Evolutionary conservation across 2,888 invertebrate species (phyloP), one percentile per base, ranked within the genome.

Genomic region (Leptopilina syphax): DNA sequence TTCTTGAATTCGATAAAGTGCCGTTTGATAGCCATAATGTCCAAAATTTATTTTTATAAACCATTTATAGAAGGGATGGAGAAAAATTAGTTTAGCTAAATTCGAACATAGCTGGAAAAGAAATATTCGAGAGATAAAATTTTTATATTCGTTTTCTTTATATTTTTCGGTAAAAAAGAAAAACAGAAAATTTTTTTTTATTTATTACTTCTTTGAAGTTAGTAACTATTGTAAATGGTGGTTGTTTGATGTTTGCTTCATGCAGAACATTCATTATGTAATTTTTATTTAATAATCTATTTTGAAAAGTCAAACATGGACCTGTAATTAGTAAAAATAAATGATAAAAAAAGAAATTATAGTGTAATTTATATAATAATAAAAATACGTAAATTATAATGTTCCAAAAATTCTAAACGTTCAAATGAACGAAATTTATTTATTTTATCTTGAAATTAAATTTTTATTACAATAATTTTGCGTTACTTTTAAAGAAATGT

Each of bases 41-140:
- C 87, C 87, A 34, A 81, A 80, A 81, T 87, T 85, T 76, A 87
- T 79, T 82, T 85, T 86, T 18, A 86, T 67, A 41, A 86, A 54
- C 86, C 86, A 86, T 50, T 70, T 66, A 47, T 81, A 70, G 6
- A 41, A 57, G 7, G 81, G 81, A 80, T 78, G 82, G 63, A 73
- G 63, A 12, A 82, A 81, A 47, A 83, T 83, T 83, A 86, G 80
- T 73, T 65, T 77, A 8, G 84, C 80, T 54, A 87, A 78, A 77
- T 77, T 82, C 44, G 76, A 63, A 77, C 83, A 85, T 8, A 86
- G 70, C 86, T 87, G 82, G 3, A 68, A 47, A 73, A 41, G 63
- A 18, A 44, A 65, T 12, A 7, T 18, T 73, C n/a, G 34, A 34
- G 34, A 3, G 34, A 4, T 50, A 54, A 44, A 73, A 9, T 50